phyloP scores from a whole-genome alignment of 2,888 invertebrate genomes.

The Nycteola revayana region DNA sequence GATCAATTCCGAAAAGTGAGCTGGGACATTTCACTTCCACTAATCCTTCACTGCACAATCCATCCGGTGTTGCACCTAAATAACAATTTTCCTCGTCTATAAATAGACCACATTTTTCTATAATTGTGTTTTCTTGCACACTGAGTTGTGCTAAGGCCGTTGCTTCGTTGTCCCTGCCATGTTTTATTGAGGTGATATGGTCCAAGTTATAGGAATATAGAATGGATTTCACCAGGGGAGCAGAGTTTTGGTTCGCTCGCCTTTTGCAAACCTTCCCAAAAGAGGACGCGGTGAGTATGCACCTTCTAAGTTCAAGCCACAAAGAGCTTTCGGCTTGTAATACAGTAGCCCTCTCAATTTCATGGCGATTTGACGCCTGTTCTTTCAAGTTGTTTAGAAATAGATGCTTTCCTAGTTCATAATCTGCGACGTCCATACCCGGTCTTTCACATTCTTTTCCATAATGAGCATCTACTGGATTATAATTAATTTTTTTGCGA shows the following conservation, averaged over 20 bases:
- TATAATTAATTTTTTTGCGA: conserved; percentile 4
- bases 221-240: not conserved
- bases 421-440: too few relatives aligned
- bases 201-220: not conserved
- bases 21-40: not conserved
- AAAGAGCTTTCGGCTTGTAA: conserved; percentile 6
- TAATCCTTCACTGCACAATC: not conserved
- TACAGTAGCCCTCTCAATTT: too few relatives aligned
- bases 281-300: too few relatives aligned
- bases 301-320: too few relatives aligned
- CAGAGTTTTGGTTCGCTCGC: too few relatives aligned
- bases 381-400: conserved; percentile 9
- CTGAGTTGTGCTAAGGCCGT: not conserved
- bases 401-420: too few relatives aligned
- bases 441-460: too few relatives aligned
- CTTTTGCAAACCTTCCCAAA: too few relatives aligned
- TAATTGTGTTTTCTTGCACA: not conserved
- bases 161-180: not conserved
- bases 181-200: not conserved
- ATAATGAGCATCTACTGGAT: too few relatives aligned
- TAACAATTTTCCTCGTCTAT: not conserved
- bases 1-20: not conserved
- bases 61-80: not conserved
- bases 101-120: not conserved
- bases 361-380: conserved; percentile 8